These are phyloP conservation scores for Aspidiotus destructor DNA, from an alignment of 2,888 invertebrate species.

Conservation along the genomic window DNA sequence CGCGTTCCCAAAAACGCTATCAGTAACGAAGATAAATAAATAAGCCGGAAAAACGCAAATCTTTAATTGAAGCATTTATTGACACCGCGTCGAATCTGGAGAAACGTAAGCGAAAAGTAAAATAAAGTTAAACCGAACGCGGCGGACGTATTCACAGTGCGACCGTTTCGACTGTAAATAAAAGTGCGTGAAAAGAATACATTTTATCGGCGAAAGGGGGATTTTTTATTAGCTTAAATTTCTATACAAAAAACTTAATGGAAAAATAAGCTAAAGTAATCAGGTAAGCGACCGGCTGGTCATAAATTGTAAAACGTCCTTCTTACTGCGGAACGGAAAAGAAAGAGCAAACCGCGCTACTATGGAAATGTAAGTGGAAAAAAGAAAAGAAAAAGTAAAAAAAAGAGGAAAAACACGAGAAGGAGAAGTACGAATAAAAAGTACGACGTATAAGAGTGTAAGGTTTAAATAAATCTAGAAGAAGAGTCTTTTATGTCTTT, in stretches of 20 bases:
- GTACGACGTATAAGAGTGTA: background rate
- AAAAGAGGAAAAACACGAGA: slow-evolving; percentile 15
- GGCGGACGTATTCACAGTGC: slow-evolving; percentile 5
- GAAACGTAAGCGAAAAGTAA: slow-evolving; percentile 11
- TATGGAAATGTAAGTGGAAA: background rate
- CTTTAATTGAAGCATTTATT: slow-evolving; percentile 18
- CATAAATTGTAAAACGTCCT: slow-evolving; percentile 30
- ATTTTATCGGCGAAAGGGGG: slow-evolving; percentile 26
- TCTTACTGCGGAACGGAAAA: background rate
- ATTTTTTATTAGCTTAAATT: slow-evolving; percentile 31
- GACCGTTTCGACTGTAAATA: slow-evolving; percentile 21
- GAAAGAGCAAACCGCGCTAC: background rate
- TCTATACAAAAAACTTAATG: slow-evolving; percentile 29
- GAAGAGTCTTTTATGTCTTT: slow-evolving; percentile 25
- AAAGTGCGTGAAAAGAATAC: slow-evolving; percentile 31
- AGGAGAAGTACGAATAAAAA: slow-evolving; percentile 13
- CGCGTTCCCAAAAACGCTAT: no score
- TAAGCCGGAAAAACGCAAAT: slow-evolving; percentile 15
- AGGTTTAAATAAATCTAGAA: slow-evolving; percentile 30
- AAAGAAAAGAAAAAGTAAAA: slow-evolving; percentile 5
- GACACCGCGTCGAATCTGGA: background rate
- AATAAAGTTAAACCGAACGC: slow-evolving; percentile 11
- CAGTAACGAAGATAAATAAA: background rate
- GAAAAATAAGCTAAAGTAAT: slow-evolving; percentile 32
- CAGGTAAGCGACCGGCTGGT: slow-evolving; percentile 30